These are phyloP conservation scores for Trichopria drosophilae DNA, from an alignment of 2,888 invertebrate species.

Conservation along the genomic window DNA sequence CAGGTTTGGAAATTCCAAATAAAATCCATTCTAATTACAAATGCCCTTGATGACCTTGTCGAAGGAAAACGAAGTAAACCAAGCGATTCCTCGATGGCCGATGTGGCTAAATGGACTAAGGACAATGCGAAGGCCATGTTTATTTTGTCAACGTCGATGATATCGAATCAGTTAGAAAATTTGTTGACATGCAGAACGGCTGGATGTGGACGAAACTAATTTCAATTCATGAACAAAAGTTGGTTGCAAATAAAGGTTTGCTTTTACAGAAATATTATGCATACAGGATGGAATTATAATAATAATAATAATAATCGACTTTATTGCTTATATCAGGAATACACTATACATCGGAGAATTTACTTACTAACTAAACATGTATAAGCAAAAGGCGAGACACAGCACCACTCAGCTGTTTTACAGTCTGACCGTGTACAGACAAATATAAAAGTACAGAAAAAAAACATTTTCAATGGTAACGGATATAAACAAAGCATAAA, in stretches of 20 bases:
- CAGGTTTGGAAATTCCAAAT: background rate
- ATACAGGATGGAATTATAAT: background rate
- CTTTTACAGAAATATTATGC: conserved; percentile 1
- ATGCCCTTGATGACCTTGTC: conserved; percentile 1
- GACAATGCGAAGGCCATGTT: conserved; percentile 26
- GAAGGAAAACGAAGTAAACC: too few species aligned
- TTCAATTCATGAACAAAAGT: conserved; percentile 25
- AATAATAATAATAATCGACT: too few species aligned
- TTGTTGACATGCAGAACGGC: conserved; percentile 24
- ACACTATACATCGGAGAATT: too few species aligned
- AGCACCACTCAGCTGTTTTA: too few species aligned
- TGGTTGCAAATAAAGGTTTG: background rate
- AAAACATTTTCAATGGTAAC: too few species aligned
- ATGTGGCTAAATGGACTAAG: conserved; percentile 14
- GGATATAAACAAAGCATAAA: too few species aligned
- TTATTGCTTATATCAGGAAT: too few species aligned
- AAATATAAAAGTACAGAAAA: too few species aligned
- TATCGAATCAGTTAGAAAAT: conserved; percentile 14
- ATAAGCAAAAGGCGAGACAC: too few species aligned
- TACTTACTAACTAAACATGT: too few species aligned
- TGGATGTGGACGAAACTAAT: conserved; percentile 27
- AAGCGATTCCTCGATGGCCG: too few species aligned
- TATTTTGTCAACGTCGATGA: conserved; percentile 26
- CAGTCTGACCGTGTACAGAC: too few species aligned
- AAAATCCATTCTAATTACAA: background rate